phyloP scores from a whole-genome alignment of 2,888 invertebrate genomes.

The Drosophila infuscata region DNA sequence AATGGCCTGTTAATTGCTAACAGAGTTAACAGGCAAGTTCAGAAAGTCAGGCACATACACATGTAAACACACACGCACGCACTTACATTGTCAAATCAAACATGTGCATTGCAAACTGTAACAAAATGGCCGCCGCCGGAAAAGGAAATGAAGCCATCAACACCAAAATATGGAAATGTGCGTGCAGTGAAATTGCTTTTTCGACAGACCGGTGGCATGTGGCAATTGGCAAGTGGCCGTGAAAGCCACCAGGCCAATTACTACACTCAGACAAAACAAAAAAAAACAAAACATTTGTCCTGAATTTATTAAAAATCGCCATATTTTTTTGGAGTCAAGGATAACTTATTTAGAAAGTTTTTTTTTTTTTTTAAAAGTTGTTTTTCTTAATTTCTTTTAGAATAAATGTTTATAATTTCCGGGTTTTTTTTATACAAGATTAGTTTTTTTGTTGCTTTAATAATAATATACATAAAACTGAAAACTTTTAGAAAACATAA shows the following conservation, averaged over 20 bases:
- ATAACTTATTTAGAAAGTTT: not conserved
- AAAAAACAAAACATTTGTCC: not conserved
- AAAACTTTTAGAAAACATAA: no score
- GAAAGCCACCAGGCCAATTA: constrained; percentile 35
- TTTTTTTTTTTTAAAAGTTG: not conserved
- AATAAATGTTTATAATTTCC: not conserved
- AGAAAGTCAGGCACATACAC: not conserved
- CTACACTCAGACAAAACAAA: not conserved
- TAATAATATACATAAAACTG: no score
- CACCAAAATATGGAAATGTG: constrained; percentile 58
- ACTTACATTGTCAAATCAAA: constrained; percentile 41
- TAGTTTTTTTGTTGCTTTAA: no score
- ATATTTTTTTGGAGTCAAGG: not conserved
- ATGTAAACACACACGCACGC: not conserved
- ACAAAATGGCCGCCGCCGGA: constrained; percentile 51
- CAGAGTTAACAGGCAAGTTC: not conserved
- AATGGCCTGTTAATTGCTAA: constrained; percentile 68
- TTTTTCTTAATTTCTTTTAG: not conserved
- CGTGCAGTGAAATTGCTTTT: constrained; percentile 63
- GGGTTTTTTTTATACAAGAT: no score
- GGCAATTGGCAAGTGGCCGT: not conserved
- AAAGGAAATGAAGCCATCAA: constrained; percentile 41
- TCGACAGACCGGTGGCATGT: not conserved
- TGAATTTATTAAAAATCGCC: not conserved
- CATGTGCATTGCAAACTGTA: constrained; percentile 41